Evolutionary conservation across 2,888 invertebrate genomes (phyloP).

Genomic region (Lottia scabra): DNA sequence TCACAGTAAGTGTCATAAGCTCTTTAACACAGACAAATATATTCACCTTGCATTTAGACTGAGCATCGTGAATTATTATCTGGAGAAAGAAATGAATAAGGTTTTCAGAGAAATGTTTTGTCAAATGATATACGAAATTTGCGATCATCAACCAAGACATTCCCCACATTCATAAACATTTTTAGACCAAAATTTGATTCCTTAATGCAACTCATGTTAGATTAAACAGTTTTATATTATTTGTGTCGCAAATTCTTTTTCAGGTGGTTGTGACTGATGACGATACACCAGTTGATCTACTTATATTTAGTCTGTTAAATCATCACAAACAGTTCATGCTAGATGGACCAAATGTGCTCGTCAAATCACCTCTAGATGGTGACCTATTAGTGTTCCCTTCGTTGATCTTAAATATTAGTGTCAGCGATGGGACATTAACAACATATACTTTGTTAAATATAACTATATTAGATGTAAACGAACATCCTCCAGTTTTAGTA

Average conservation of each 20-base stretch:
- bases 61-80: too few species aligned
- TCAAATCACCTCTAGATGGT: background rate
- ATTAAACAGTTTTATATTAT: background rate
- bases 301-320: conserved; percentile 12
- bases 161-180: too few species aligned
- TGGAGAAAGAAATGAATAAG: too few species aligned
- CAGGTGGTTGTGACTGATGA: conserved; percentile 25
- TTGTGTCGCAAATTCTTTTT: background rate
- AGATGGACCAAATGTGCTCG: background rate
- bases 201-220: too few species aligned
- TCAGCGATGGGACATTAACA: conserved; percentile 25
- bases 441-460: conserved; percentile 19
- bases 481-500: conserved; percentile 23
- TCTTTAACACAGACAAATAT: too few species aligned
- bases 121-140: too few species aligned
- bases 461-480: conserved; percentile 30
- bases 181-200: too few species aligned
- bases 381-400: background rate
- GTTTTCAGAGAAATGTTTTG: too few species aligned
- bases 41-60: too few species aligned
- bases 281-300: conserved; percentile 14
- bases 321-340: background rate
- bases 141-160: too few species aligned
- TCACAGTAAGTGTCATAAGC: too few species aligned
- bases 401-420: conserved; percentile 16